Evolutionary conservation across 2,113 vertebrate genomes (phyloP).

Genomic region (Bubo blakistoni): DNA sequence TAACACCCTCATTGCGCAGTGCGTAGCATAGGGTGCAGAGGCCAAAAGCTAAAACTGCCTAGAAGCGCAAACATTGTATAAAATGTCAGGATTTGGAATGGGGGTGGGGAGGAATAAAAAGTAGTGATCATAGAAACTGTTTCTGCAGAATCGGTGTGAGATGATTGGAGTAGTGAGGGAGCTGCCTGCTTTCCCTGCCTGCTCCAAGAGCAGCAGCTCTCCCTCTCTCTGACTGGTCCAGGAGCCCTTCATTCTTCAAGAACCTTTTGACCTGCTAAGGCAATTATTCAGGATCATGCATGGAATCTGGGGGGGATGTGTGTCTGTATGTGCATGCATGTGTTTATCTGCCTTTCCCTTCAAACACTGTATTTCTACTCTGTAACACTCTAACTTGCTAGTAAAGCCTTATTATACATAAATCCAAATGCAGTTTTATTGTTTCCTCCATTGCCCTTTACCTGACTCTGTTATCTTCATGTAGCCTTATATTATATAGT

Average conservation of each 20-base stretch:
- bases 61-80: background rate
- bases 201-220: background rate
- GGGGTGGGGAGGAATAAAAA: background rate
- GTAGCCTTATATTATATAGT: background rate
- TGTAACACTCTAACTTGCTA: background rate
- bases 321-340: too few species aligned
- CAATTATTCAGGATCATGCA: background rate
- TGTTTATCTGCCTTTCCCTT: background rate
- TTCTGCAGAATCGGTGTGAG: background rate
- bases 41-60: background rate
- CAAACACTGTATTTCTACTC: background rate
- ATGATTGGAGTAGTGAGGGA: background rate
- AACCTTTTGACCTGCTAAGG: background rate
- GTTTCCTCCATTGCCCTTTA: background rate
- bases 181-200: background rate
- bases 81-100: background rate
- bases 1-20: background rate
- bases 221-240: background rate
- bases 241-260: background rate
- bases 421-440: background rate
- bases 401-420: background rate
- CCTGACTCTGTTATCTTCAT: background rate
- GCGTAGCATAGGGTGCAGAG: background rate
- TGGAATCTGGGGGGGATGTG: background rate
- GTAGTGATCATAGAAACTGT: background rate